Percentiles rank a stretch among this genome's conserved stretches.
These are phyloP conservation scores for Tiaroga cobitis DNA, from an alignment of 2,797 vertebrate species.

Conservation along the genomic window DNA sequence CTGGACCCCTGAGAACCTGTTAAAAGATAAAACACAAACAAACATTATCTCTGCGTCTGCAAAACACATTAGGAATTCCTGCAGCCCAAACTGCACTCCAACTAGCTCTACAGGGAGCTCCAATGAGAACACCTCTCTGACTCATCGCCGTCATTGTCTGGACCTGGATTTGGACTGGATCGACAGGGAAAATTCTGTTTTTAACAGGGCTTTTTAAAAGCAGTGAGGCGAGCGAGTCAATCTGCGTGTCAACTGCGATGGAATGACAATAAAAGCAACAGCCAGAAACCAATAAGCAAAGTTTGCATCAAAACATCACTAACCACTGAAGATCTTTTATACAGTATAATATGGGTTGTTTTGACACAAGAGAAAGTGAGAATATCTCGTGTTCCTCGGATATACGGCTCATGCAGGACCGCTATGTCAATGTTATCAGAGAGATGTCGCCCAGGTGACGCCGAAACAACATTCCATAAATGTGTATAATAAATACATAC, in stretches of 20 bases:
- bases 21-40: conserved; percentile 46
- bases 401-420: background rate
- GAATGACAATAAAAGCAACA: conserved; percentile 46
- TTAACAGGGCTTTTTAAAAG: conserved; percentile 6
- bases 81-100: conserved; percentile 22
- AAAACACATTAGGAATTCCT: conserved; percentile 3
- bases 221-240: conserved; percentile 1
- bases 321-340: conserved; percentile 26
- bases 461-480: conserved; percentile 20
- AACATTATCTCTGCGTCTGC: conserved; percentile 22
- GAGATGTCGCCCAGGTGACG: background rate
- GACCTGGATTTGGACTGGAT: background rate
- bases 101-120: conserved; percentile 8
- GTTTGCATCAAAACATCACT: conserved; percentile 3
- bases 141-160: background rate
- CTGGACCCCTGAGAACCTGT: conserved; percentile 79
- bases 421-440: conserved; percentile 7
- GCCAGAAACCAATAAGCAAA: conserved; percentile 11
- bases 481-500: no score
- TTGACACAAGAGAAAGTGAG: background rate
- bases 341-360: conserved; percentile 1
- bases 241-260: conserved; percentile 19
- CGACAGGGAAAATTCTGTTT: background rate
- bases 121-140: conserved; percentile 7
- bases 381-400: background rate